Percentiles rank a stretch among this genome's conserved stretches.
These are phyloP conservation scores for Aspidapion aeneum DNA, from an alignment of 2,888 invertebrate species.

Conservation along the genomic window DNA sequence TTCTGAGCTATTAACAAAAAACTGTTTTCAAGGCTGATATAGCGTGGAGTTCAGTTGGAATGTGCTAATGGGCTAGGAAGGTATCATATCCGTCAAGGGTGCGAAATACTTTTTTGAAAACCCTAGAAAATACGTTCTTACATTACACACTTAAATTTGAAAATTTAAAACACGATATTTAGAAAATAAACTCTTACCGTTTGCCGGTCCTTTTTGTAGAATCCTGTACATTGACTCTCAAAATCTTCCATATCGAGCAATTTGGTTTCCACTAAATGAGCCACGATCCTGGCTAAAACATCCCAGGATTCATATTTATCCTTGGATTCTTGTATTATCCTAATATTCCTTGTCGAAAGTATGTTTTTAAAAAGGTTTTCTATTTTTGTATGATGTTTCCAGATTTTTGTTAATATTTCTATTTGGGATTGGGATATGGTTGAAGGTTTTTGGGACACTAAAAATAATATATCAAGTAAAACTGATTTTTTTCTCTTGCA, in stretches of 20 bases:
- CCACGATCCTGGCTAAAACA: slow-evolving; percentile 33
- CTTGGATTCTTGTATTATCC: slow-evolving; percentile 32
- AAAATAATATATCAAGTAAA: slow-evolving; percentile 18
- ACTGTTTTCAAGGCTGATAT: too few relatives aligned
- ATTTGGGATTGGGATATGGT: slow-evolving; percentile 15
- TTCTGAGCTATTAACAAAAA: too few relatives aligned
- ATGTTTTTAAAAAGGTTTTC: slow-evolving; percentile 34
- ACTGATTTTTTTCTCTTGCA: too few relatives aligned
- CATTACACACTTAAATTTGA: too few relatives aligned
- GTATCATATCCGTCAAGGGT: too few relatives aligned
- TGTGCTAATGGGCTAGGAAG: too few relatives aligned
- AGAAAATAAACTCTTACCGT: too few relatives aligned
- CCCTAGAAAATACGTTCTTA: too few relatives aligned
- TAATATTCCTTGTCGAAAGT: slow-evolving; percentile 38
- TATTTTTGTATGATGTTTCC: slow-evolving; percentile 6
- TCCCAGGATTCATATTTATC: slow-evolving; percentile 31
- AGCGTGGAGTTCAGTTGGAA: too few relatives aligned
- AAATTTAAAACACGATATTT: too few relatives aligned
- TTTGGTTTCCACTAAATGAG: slow-evolving; percentile 51
- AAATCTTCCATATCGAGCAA: slow-evolving; percentile 59
- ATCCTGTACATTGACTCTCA: slow-evolving; percentile 63
- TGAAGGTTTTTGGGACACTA: slow-evolving; percentile 31
- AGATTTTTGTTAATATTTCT: slow-evolving; percentile 13
- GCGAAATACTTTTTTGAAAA: too few relatives aligned
- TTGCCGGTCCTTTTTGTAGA: slow-evolving; percentile 65